These are phyloP conservation scores for Bombus pascuorum DNA, from an alignment of 1,140 invertebrate species.

Conservation along the genomic window DNA sequence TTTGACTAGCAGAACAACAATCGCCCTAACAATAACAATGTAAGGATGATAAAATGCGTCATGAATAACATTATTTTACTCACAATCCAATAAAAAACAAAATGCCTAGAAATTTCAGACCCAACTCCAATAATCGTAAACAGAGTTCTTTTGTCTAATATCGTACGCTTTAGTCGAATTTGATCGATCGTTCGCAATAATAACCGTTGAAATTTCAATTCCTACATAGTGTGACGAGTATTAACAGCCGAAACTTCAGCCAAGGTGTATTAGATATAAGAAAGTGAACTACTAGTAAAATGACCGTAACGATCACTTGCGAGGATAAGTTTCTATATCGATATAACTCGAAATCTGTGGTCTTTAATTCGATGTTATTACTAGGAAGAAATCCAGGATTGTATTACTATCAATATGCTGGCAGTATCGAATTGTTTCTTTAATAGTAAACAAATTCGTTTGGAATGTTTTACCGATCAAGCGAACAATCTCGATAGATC, in stretches of 20 bases:
- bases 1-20: slow-evolving; percentile 58
- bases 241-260: not conserved
- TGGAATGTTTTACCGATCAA: slow-evolving; percentile 48
- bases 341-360: not conserved
- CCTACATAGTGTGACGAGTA: slow-evolving; percentile 34
- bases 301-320: slow-evolving; percentile 5
- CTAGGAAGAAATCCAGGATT: slow-evolving; percentile 8
- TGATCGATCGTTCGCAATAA: slow-evolving; percentile 43
- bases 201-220: slow-evolving; percentile 53
- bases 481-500: slow-evolving; percentile 19
- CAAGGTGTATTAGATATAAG: not conserved
- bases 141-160: not conserved
- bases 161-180: not conserved
- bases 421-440: slow-evolving; percentile 42
- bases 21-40: slow-evolving; percentile 45
- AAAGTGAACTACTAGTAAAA: slow-evolving; percentile 31
- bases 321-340: slow-evolving; percentile 23
- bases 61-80: slow-evolving; percentile 43
- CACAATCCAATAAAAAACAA: slow-evolving; percentile 27
- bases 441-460: not conserved
- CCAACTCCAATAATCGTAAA: slow-evolving; percentile 6
- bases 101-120: not conserved
- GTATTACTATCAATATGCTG: slow-evolving; percentile 31
- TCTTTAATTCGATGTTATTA: slow-evolving; percentile 16
- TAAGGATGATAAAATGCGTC: slow-evolving; percentile 45